A percentile compares a stretch with the other conserved stretches of the same genome.
Conservation (phyloP, 1,140 invertebrate species). For the Cyrtorhinus lividipennis region DNA sequence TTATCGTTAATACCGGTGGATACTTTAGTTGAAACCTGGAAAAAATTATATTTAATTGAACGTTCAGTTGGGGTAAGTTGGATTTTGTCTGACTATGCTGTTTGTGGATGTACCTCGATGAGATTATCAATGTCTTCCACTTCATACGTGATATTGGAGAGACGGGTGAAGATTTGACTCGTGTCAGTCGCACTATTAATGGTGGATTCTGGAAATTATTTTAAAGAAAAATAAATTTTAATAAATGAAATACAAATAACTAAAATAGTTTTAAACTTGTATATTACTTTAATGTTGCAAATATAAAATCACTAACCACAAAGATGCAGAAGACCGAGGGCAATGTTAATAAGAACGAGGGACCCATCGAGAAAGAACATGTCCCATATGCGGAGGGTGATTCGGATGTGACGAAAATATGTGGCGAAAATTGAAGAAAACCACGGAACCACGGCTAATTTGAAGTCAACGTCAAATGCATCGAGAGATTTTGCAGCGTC, state of each 20-base stretch:
- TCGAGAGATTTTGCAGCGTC: constrained; percentile 76
- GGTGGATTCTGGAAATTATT: constrained; percentile 87
- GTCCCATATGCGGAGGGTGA: constrained; percentile 92
- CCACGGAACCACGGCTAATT: constrained; percentile 73
- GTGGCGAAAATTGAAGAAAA: constrained; percentile 79
- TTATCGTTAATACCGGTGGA: constrained; percentile 64
- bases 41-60: background rate
- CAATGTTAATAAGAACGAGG: constrained; percentile 90
- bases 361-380: constrained; percentile 92
- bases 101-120: too few relatives aligned
- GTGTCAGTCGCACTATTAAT: background rate
- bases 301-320: too few relatives aligned
- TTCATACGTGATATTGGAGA: constrained; percentile 87
- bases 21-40: constrained; percentile 39
- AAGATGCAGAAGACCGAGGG: constrained; percentile 65
- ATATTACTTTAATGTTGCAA: too few relatives aligned
- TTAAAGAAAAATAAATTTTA: too few relatives aligned
- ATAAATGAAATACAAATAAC: too few relatives aligned
- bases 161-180: constrained; percentile 82
- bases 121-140: constrained; percentile 77
- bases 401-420: constrained; percentile 62
- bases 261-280: too few relatives aligned
- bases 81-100: too few relatives aligned
- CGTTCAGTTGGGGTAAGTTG: too few relatives aligned
- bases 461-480: constrained; percentile 91